A percentile compares a stretch with the other conserved stretches of the same genome.
Evolutionary conservation across 2,888 invertebrate species (phyloP).

Genomic region (Amiota communis): DNA sequence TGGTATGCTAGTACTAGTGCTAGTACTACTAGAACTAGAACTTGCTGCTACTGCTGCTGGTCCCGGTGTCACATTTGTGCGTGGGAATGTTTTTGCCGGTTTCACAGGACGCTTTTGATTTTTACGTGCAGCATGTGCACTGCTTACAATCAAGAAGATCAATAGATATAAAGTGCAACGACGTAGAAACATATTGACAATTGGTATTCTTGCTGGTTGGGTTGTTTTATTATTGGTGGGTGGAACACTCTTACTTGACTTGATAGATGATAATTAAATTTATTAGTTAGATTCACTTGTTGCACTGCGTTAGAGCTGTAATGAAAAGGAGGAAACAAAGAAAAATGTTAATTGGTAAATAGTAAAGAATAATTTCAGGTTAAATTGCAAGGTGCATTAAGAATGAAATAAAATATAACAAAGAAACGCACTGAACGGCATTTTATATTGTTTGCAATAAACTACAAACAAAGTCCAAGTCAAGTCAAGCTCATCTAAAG

Average conservation of each 20-base stretch:
- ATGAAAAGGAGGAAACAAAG: constrained; percentile 34
- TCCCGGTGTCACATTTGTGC: constrained; percentile 66
- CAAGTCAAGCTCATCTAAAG: neutral
- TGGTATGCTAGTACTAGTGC: neutral
- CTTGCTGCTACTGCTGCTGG: constrained; percentile 45
- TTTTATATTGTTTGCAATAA: neutral
- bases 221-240: constrained; percentile 5
- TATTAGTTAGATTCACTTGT: constrained; percentile 3
- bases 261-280: constrained; percentile 30
- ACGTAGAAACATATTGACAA: constrained; percentile 65
- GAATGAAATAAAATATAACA: neutral
- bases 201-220: constrained; percentile 34
- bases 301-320: constrained; percentile 39
- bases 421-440: neutral
- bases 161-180: constrained; percentile 67
- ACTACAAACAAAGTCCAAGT: neutral
- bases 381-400: neutral
- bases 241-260: constrained; percentile 30
- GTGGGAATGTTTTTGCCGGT: constrained; percentile 67
- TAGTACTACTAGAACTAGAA: constrained; percentile 29
- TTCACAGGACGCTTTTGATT: constrained; percentile 69
- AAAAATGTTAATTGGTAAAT: constrained; percentile 57
- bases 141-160: constrained; percentile 68
- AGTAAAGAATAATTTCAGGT: constrained; percentile 37
- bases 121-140: constrained; percentile 69